Percentiles rank a stretch among this genome's conserved stretches.
phyloP scores from a whole-genome alignment of 2,888 invertebrate species.

The Crocallis elinguaria region DNA sequence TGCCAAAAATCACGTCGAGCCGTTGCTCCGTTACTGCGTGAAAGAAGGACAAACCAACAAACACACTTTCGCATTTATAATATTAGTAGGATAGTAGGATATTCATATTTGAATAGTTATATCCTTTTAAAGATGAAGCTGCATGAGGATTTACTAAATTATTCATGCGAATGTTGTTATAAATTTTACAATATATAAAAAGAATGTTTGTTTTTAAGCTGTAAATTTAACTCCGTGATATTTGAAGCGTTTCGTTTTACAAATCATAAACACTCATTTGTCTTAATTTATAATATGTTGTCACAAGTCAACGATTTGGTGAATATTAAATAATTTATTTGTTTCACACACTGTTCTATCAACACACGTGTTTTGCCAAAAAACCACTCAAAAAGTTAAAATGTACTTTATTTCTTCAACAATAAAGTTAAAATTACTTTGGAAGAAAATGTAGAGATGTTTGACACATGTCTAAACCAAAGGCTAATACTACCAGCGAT shows the following conservation, averaged over 20 bases:
- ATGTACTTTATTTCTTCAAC: neutral
- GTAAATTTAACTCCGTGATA: no score
- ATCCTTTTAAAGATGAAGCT: no score
- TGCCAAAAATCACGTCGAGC: no score
- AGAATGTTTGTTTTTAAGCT: no score
- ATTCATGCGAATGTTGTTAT: no score
- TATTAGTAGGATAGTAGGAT: no score
- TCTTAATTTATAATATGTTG: conserved; percentile 14
- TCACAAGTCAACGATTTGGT: conserved; percentile 29
- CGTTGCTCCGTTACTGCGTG: no score
- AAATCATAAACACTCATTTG: conserved; percentile 15
- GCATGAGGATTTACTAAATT: no score
- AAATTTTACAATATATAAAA: no score
- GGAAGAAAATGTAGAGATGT: conserved; percentile 13
- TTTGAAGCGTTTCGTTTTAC: neutral
- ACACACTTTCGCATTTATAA: no score
- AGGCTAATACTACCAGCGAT: neutral
- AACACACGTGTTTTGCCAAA: neutral
- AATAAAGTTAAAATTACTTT: conserved; percentile 25
- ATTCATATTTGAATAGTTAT: no score
- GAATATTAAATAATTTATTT: conserved; percentile 32
- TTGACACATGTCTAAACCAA: conserved; percentile 4
- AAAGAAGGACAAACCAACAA: no score
- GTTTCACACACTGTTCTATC: conserved; percentile 21
- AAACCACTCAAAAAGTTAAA: neutral